Evolutionary conservation across 2,797 vertebrate species (phyloP), one percentile per base, ranked within the genome.

Genomic region (Gorsachius magnificus): DNA sequence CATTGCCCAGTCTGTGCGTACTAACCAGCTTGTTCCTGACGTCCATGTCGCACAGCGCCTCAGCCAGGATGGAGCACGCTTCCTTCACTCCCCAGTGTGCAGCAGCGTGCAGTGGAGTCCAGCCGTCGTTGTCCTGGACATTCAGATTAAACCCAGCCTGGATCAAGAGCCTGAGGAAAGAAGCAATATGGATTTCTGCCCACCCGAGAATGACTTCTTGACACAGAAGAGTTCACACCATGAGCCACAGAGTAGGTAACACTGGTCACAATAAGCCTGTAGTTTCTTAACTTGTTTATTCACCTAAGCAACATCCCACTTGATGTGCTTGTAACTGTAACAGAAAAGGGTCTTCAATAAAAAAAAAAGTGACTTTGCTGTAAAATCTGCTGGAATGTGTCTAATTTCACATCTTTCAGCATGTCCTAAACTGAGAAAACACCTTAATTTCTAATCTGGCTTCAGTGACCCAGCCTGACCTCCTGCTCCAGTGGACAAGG

Each of bases 81-180:
- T 98, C 98, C 89, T 98, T 98, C 82, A 98, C 97, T 17, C 98
- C 98, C 98, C 98, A 98, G 51, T 98, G 98, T 0, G 98, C 98
- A 10, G 98, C 98, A 16, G 98, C 98, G 0, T 98, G 98, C 11
- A 98, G 98, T 0, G 98, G 98, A 5, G 98, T 98, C 98, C 98
- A 98, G 76, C 98, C 98, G 13, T 98, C 98, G 1, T 97, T 96
- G 91, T 98, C 98, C 91, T 98, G 98, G 72, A 98, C 96, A 9
- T 98, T 98, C 96, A 98, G n/a, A 72, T 98, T 98, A 94, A 97
- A 98, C 36, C 98, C 98, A 89, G 98, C 97, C 96, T 98, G 98
- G 87, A 98, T 98, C 70, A 98, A 83, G 64, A 98, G 98, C 82
- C 98, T 98, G 87, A 66, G 57, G 60, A 88, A 91, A 93, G 92